Conservation (phyloP, 2,797 vertebrate species). For the Apodemus agrarius region DNA sequence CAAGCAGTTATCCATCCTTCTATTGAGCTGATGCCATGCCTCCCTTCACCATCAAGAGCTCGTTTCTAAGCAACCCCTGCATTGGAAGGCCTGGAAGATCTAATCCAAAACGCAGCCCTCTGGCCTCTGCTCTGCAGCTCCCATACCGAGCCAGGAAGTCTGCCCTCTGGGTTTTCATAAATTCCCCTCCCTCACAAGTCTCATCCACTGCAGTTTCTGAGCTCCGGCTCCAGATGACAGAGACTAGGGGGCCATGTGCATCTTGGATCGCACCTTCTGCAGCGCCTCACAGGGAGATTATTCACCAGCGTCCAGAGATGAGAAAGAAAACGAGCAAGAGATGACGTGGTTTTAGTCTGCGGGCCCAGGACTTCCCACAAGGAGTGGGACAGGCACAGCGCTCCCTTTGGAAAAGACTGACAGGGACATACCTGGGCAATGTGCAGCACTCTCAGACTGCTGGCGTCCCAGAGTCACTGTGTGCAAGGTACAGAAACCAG, state of each 20-base stretch:
- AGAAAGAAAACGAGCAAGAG: not conserved
- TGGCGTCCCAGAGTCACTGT: not conserved
- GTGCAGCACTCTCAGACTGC: fast-evolving
- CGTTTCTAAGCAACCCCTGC: not conserved
- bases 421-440: not conserved
- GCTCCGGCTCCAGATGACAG: not conserved
- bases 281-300: not conserved
- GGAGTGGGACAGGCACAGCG: not conserved
- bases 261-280: not conserved
- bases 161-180: not conserved
- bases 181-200: not conserved
- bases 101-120: not conserved
- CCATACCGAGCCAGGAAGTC: not conserved
- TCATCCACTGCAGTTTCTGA: not conserved
- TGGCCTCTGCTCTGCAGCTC: not conserved
- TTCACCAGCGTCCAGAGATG: not conserved
- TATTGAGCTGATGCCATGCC: not conserved
- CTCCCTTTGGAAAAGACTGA: not conserved
- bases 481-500: not conserved
- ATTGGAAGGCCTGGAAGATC: not conserved
- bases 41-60: not conserved
- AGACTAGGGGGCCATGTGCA: fast-evolving
- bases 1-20: not conserved
- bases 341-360: not conserved
- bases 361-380: not conserved